Percentiles rank a stretch among this genome's conserved stretches.
Conservation (phyloP, 2,888 invertebrate species). For the Polymixis flavicincta region DNA sequence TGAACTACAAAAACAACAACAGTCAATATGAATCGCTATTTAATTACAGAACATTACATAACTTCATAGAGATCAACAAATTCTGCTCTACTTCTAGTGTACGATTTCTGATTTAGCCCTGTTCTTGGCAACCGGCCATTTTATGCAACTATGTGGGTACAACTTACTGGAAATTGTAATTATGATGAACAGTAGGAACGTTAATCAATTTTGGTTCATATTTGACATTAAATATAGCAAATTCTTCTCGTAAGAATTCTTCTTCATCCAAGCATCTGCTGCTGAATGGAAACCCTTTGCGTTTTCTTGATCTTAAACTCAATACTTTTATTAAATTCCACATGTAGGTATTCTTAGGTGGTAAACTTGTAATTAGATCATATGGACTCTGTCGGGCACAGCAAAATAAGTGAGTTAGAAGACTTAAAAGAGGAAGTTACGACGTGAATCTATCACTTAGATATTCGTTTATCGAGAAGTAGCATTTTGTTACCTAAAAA, state of each 20-base stretch:
- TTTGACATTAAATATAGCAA: not conserved
- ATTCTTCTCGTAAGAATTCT: not conserved
- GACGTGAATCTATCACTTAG: no score
- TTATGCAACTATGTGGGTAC: conserved; percentile 52
- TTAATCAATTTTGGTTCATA: conserved; percentile 4
- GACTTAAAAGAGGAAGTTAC: no score
- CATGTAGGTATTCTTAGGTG: no score
- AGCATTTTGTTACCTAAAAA: no score
- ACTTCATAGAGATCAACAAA: conserved; percentile 29
- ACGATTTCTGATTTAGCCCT: conserved; percentile 49
- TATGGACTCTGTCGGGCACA: no score
- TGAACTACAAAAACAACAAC: conserved; percentile 4
- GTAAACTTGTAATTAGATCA: no score
- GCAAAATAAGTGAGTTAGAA: no score
- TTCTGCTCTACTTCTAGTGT: conserved; percentile 38
- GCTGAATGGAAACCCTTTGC: not conserved
- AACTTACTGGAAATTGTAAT: conserved; percentile 48
- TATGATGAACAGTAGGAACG: conserved; percentile 25
- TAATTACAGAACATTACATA: conserved; percentile 27
- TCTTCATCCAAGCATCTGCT: not conserved
- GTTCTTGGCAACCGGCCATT: conserved; percentile 59
- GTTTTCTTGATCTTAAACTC: no score
- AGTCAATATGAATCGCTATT: not conserved
- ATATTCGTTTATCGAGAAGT: no score
- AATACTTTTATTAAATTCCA: no score